Conservation (phyloP, 2,888 invertebrate species). For the Lymantria dispar region DNA sequence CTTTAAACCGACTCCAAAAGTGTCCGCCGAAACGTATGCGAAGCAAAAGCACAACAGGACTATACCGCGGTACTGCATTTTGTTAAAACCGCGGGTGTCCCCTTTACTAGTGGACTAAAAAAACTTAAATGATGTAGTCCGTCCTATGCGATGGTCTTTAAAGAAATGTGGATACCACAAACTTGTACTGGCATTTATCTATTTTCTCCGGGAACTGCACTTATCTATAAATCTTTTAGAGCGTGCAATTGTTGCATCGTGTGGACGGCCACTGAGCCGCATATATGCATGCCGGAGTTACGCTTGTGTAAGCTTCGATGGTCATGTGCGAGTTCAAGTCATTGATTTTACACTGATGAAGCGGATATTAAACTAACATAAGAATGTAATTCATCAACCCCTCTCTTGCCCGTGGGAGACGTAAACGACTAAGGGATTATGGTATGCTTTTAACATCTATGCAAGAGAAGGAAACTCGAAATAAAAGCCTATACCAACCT, state of each 20-base stretch:
- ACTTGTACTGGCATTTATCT: constrained; percentile 80
- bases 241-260: constrained; percentile 82
- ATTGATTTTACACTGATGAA: constrained; percentile 45
- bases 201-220: constrained; percentile 82
- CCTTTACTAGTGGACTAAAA: constrained; percentile 43
- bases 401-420: too few relatives aligned
- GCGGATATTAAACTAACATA: constrained; percentile 19
- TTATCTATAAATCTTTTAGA: constrained; percentile 83
- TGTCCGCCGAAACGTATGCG: constrained; percentile 61
- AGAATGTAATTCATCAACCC: too few relatives aligned
- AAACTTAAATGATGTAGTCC: constrained; percentile 34
- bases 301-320: constrained; percentile 39
- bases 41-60: constrained; percentile 66
- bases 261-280: constrained; percentile 75
- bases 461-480: too few relatives aligned
- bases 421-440: too few relatives aligned
- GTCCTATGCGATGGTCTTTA: constrained; percentile 60
- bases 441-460: too few relatives aligned
- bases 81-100: constrained; percentile 65
- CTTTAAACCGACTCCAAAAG: constrained; percentile 69
- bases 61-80: constrained; percentile 72
- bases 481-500: too few relatives aligned
- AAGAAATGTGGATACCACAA: constrained; percentile 77
- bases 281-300: constrained; percentile 19
- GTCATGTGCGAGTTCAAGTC: constrained; percentile 45